These are phyloP conservation scores for Drosophila saltans DNA, from an alignment of 1,140 invertebrate genomes.

Conservation along the genomic window DNA sequence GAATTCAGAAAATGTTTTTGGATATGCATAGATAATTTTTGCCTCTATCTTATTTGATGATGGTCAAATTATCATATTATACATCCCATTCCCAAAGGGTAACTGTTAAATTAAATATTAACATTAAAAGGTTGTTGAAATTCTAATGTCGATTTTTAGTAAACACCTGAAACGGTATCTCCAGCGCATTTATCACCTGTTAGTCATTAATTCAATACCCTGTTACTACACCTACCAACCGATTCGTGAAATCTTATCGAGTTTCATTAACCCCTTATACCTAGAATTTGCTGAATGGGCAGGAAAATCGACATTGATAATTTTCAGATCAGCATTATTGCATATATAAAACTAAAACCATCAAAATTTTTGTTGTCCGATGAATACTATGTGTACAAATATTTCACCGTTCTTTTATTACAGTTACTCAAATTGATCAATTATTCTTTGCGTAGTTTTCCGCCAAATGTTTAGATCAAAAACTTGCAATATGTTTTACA, in stretches of 20 bases:
- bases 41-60: no score
- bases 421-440: neutral
- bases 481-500: neutral
- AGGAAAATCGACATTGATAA: conserved; percentile 14
- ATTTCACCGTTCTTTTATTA: neutral
- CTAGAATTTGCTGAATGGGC: conserved; percentile 43
- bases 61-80: no score
- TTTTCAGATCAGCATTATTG: neutral
- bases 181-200: conserved; percentile 17
- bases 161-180: no score
- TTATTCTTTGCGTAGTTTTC: no score
- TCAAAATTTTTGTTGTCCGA: conserved; percentile 21
- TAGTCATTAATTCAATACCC: conserved; percentile 16
- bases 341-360: conserved; percentile 5
- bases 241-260: conserved; percentile 59
- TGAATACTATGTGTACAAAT: conserved; percentile 16
- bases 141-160: no score
- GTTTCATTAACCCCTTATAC: conserved; percentile 33
- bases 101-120: no score
- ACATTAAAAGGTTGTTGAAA: no score
- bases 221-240: conserved; percentile 2
- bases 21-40: no score
- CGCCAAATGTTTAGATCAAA: neutral
- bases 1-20: neutral
- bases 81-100: no score